Evolutionary conservation across 1,140 invertebrate genomes (phyloP).

Genomic region (Drosophila pallidifrons): DNA sequence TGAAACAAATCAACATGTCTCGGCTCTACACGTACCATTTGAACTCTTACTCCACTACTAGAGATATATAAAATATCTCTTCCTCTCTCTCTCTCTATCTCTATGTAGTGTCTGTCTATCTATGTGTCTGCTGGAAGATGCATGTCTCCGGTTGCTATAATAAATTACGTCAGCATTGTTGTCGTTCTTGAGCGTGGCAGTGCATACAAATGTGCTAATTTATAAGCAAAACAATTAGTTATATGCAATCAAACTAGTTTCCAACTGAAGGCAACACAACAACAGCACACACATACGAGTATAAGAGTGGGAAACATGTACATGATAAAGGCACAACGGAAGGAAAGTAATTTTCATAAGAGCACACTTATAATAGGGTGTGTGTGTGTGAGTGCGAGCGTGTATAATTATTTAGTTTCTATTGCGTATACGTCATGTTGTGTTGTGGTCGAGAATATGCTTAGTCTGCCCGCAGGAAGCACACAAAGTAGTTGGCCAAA

Average conservation of each 20-base stretch:
- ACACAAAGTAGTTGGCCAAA: not conserved
- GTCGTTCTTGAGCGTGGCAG: constrained; percentile 43
- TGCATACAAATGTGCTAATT: constrained; percentile 82
- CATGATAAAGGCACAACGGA: constrained; percentile 16
- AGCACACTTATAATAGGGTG: constrained; percentile 10
- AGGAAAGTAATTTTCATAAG: constrained; percentile 81
- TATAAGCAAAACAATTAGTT: constrained; percentile 81
- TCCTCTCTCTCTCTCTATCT: not conserved
- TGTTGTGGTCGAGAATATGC: constrained; percentile 9
- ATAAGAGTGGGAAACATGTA: constrained; percentile 16
- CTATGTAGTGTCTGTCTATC: not conserved
- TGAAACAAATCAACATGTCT: constrained; percentile 4
- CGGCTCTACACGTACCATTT: not conserved
- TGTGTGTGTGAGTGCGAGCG: constrained; percentile 40
- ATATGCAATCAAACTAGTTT: constrained; percentile 65
- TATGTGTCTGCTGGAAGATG: constrained; percentile 17
- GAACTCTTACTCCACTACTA: not conserved
- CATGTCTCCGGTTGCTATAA: constrained; percentile 44
- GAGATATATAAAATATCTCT: not conserved
- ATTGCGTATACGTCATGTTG: constrained; percentile 73
- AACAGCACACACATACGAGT: constrained; percentile 11
- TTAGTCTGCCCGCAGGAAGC: constrained; percentile 5
- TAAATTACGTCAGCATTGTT: constrained; percentile 73
- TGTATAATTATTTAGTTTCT: constrained; percentile 68
- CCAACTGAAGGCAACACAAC: constrained; percentile 22